Evolutionary conservation across 2,113 vertebrate genomes (phyloP).

Genomic region (Piaya cayana): DNA sequence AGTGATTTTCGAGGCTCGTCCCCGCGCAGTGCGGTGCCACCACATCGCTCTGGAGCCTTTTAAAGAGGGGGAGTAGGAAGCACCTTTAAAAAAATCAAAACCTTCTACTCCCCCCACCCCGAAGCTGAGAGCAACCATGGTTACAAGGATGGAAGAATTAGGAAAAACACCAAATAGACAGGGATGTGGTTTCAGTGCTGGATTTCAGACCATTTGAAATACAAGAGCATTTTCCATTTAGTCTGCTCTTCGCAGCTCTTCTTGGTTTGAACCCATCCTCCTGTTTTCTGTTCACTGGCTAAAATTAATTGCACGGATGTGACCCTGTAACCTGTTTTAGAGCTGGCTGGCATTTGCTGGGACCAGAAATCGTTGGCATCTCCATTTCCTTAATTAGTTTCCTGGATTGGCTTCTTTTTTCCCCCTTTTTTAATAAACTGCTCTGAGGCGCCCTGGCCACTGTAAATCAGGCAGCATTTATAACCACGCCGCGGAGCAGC

Average conservation of each 20-base stretch:
- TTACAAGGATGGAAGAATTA: background rate
- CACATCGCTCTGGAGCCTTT: background rate
- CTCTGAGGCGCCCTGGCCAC: background rate
- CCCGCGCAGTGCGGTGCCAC: background rate
- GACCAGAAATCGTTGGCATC: background rate
- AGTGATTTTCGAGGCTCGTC: background rate
- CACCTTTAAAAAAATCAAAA: background rate
- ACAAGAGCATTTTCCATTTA: background rate
- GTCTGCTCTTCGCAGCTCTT: background rate
- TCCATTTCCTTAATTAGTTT: conserved; percentile 52
- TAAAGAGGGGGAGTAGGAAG: background rate
- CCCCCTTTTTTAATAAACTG: background rate
- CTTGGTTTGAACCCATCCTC: background rate
- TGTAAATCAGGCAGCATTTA: background rate
- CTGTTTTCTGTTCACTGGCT: background rate
- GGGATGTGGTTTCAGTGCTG: background rate
- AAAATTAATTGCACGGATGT: background rate
- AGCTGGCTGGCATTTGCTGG: background rate
- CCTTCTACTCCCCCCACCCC: fast-evolving
- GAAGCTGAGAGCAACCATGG: background rate
- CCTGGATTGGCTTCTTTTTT: background rate
- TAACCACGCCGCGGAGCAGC: background rate
- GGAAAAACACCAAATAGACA: background rate
- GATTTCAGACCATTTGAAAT: background rate
- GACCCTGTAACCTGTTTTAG: background rate